These are phyloP conservation scores for Pantelozetes paolii DNA, from an alignment of 2,888 invertebrate species.

Conservation along the genomic window DNA sequence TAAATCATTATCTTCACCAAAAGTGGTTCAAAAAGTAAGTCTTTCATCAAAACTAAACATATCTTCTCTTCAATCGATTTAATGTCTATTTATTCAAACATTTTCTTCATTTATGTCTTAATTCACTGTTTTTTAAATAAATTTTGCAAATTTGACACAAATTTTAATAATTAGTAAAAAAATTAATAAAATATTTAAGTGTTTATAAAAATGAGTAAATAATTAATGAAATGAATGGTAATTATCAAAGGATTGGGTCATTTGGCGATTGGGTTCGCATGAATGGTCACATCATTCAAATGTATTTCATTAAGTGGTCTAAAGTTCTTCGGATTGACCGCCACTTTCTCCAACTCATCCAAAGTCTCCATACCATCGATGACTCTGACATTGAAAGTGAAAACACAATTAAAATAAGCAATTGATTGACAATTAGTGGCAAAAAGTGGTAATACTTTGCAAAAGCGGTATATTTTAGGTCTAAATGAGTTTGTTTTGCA, in stretches of 20 bases:
- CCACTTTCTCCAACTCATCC: conserved; percentile 90
- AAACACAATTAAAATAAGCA: neutral
- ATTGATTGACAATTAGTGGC: neutral
- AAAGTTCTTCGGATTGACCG: conserved; percentile 89
- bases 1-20: neutral
- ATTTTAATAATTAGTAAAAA: neutral
- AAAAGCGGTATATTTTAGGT: conserved; percentile 94
- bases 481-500: conserved; percentile 86
- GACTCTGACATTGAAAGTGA: too few relatives aligned
- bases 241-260: conserved; percentile 80
- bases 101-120: too few relatives aligned
- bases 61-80: too few relatives aligned
- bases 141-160: too few relatives aligned
- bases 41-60: too few relatives aligned
- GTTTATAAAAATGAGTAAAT: neutral
- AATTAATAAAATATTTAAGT: neutral
- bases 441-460: conserved; percentile 67
- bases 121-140: too few relatives aligned
- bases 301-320: conserved; percentile 78
- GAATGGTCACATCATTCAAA: conserved; percentile 86
- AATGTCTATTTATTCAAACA: too few relatives aligned
- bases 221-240: conserved; percentile 3
- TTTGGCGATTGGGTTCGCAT: conserved; percentile 93
- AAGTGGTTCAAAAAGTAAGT: too few relatives aligned
- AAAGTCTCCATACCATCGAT: conserved; percentile 95